Evolutionary conservation across 2,888 invertebrate species (phyloP), one percentile per base, ranked within the genome.

Genomic region (Chalcosyrphus nemorum): DNA sequence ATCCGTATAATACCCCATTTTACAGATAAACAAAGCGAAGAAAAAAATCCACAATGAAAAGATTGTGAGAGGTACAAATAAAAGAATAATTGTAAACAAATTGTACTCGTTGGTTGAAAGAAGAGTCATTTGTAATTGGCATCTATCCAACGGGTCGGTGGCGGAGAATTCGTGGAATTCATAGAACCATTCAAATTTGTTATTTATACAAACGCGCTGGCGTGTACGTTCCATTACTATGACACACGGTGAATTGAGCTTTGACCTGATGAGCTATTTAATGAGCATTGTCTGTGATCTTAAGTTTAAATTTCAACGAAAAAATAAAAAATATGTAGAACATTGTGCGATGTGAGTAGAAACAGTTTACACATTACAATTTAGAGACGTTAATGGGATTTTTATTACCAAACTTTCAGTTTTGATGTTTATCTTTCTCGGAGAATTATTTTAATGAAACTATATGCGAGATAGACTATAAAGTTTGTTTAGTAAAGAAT

Each of bases 181-280:
- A 13, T 41, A 41, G 21, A 57, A 59, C 9, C 13, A 59, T 59
- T 41, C 4, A 9, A 11, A 27, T 27, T 24, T 17, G 9, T 21
- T 43, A 6, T 19, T 3, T 43, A 43, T 43, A n/a, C 19, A 45
- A n/a, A 19, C 17, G 19, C 19, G 19, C 19, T 17, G 17, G 6
- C 21, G 21, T n/a, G 19, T 57, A 19, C 27, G 7, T 29, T 43
- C 15, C 27, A 29, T 21, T 7, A 11, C 29, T 13, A 17, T 43
- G 57, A 50, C 43, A 38, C 52, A 57, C n/a, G n/a, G n/a, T 52
- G 13, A 59, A 80, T 68, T 80, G 52, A 74, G 15, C 74, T 66
- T 59, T 68, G 80, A 80, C 66, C 80, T 29, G 38, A 59, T 68
- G 59, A 68, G 66, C 59, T 74, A 7, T 41, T 41, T 35, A 38